Conservation (phyloP, 2,888 invertebrate species). For the Diploptera punctata region DNA sequence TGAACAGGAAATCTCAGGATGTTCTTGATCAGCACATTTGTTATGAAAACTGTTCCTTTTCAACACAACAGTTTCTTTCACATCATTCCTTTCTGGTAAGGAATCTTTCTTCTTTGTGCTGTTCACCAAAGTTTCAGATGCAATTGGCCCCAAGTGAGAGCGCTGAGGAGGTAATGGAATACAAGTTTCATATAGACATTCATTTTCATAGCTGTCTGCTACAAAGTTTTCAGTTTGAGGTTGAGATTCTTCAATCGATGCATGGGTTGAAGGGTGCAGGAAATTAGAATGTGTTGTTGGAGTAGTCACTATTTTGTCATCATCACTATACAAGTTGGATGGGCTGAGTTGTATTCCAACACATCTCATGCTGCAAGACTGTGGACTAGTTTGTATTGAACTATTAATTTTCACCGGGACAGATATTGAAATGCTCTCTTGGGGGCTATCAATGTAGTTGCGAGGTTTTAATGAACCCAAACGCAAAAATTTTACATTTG, state of each 20-base stretch:
- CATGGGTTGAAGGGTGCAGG: neutral
- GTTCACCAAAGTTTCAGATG: neutral
- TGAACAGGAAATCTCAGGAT: neutral
- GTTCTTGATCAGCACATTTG: neutral
- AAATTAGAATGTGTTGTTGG: neutral
- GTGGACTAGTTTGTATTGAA: conserved; percentile 2
- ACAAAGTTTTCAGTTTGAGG: neutral
- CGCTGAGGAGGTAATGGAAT: neutral
- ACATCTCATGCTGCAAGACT: no score
- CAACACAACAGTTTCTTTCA: neutral
- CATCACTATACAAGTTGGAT: no score
- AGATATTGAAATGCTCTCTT: neutral
- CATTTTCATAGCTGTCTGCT: neutral
- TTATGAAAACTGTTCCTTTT: neutral
- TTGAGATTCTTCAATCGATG: neutral
- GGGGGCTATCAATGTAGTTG: no score
- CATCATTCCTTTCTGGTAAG: neutral
- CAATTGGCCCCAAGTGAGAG: neutral
- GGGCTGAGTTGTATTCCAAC: no score
- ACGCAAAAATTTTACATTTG: neutral
- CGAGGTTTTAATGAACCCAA: neutral
- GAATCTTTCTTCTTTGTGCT: neutral
- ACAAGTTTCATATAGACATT: neutral
- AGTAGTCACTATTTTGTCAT: neutral
- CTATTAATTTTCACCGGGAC: neutral